These are phyloP conservation scores for Sinella curviseta DNA, from an alignment of 1,140 invertebrate genomes.

Conservation along the genomic window DNA sequence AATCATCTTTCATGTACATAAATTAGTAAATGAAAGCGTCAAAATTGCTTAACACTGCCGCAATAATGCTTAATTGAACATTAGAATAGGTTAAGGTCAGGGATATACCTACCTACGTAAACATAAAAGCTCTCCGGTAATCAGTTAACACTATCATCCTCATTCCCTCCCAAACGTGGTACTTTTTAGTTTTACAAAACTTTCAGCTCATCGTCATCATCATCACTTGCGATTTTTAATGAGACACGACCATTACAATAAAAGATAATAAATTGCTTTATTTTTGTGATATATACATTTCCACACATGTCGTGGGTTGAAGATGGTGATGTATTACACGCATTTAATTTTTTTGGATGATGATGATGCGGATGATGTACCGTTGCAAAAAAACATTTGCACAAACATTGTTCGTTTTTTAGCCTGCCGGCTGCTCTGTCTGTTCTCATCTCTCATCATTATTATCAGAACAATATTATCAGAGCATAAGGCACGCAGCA, in stretches of 20 bases:
- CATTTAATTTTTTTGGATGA: slow-evolving; percentile 15
- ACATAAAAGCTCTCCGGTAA: no score
- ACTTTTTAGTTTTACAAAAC: neutral
- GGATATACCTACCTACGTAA: no score
- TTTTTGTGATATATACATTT: neutral
- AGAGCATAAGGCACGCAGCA: neutral
- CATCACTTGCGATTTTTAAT: neutral
- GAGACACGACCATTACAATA: slow-evolving; percentile 2
- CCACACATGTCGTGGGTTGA: neutral
- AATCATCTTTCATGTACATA: no score
- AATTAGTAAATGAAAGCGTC: no score
- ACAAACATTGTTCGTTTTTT: neutral
- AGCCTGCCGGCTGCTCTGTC: neutral
- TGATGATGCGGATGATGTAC: neutral
- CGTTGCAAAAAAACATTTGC: neutral
- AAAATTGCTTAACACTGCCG: no score
- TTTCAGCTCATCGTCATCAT: neutral
- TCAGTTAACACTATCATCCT: no score
- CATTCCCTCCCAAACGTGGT: neutral
- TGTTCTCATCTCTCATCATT: no score
- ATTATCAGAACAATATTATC: neutral
- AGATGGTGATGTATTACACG: neutral
- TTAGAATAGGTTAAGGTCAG: no score
- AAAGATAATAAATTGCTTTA: neutral
- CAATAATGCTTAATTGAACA: no score